Evolutionary conservation across 2,888 invertebrate species (phyloP).

Genomic region (Acronicta alni): DNA sequence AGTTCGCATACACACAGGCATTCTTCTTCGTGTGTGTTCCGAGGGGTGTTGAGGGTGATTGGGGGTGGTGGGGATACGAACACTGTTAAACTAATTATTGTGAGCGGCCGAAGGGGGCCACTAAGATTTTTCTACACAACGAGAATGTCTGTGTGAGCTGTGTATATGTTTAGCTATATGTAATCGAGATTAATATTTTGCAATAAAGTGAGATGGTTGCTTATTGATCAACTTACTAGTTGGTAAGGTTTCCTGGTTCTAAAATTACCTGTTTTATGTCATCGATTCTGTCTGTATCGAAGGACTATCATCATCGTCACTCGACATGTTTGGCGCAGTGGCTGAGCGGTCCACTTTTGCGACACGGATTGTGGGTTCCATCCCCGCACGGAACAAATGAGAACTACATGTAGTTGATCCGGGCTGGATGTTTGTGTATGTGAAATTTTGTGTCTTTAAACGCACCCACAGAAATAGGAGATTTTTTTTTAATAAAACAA

Average conservation of each 20-base stretch:
- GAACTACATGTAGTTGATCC: too few relatives aligned
- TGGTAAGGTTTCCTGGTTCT: constrained; percentile 25
- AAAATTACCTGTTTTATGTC: constrained; percentile 3
- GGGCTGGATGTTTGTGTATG: too few relatives aligned
- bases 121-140: constrained; percentile 75
- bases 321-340: too few relatives aligned
- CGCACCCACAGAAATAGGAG: too few relatives aligned
- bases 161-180: constrained; percentile 20
- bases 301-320: too few relatives aligned
- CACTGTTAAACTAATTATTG: constrained; percentile 82
- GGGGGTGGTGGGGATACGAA: constrained; percentile 66
- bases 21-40: constrained; percentile 49
- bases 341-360: too few relatives aligned
- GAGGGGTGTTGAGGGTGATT: constrained; percentile 42
- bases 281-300: too few relatives aligned
- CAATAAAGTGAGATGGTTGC: constrained; percentile 45
- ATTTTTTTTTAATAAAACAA: too few relatives aligned
- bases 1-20: constrained; percentile 63
- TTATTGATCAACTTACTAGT: constrained; percentile 47
- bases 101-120: constrained; percentile 66
- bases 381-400: too few relatives aligned
- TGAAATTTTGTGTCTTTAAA: too few relatives aligned
- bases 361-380: too few relatives aligned
- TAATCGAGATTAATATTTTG: constrained; percentile 61
- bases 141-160: constrained; percentile 60